A percentile compares a stretch with the other conserved stretches of the same genome.
Evolutionary conservation across 2,888 invertebrate species (phyloP).

Genomic region (Allophyes oxyacanthae): DNA sequence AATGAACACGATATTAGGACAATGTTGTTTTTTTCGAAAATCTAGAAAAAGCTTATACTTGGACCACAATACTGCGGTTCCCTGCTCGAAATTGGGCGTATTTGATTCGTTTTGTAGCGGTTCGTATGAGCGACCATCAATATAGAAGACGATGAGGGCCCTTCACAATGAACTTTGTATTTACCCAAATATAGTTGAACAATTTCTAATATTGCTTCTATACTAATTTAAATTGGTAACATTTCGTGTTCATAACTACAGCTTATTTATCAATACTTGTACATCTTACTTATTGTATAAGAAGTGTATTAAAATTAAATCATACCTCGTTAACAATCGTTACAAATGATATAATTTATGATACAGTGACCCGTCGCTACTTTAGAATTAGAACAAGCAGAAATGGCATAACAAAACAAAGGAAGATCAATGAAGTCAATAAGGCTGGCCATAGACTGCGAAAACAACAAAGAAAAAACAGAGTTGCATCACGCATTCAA

Average conservation of each 20-base stretch:
- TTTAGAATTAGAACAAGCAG: too few species aligned
- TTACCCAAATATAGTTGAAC: background rate
- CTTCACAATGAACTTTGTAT: conserved; percentile 5
- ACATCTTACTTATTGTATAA: too few species aligned
- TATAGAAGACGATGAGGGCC: conserved; percentile 4
- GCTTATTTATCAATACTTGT: too few species aligned
- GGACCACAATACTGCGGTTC: conserved; percentile 52
- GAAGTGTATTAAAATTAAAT: too few species aligned
- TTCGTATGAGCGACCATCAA: conserved; percentile 16
- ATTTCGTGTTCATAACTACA: too few species aligned
- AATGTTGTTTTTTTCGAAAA: background rate
- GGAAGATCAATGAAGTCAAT: too few species aligned
- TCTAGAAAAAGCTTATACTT: conserved; percentile 19
- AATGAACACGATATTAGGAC: too few species aligned
- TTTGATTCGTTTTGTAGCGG: conserved; percentile 59
- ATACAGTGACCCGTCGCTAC: too few species aligned
- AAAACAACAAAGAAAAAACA: conserved; percentile 2
- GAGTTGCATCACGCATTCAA: conserved; percentile 14
- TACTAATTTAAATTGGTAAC: too few species aligned
- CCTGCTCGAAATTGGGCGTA: conserved; percentile 57
- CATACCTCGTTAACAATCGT: too few species aligned
- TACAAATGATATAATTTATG: too few species aligned
- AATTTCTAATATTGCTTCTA: background rate
- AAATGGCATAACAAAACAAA: too few species aligned
- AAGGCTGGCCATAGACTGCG: background rate